These are phyloP conservation scores for Ursus arctos DNA, from an alignment of 2,113 vertebrate species.

Conservation along the genomic window DNA sequence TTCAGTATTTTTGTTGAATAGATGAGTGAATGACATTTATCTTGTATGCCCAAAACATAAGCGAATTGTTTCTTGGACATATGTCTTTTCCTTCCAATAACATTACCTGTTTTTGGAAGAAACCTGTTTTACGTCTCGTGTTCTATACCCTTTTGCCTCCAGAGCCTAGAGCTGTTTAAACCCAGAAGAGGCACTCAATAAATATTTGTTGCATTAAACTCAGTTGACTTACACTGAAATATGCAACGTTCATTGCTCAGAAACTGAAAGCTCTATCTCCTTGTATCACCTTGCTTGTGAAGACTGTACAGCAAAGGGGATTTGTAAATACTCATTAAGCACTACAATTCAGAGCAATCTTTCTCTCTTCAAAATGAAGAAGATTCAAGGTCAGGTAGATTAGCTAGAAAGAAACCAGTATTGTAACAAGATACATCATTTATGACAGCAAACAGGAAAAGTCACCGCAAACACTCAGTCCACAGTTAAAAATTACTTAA, in stretches of 20 bases:
- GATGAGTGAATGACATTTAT: neutral
- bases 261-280: neutral
- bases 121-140: neutral
- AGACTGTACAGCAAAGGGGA: neutral
- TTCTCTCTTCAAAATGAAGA: neutral
- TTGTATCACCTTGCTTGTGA: neutral
- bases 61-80: neutral
- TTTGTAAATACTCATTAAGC: neutral
- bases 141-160: neutral
- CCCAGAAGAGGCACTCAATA: neutral
- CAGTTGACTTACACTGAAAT: neutral
- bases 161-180: neutral
- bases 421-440: neutral
- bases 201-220: neutral
- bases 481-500: neutral
- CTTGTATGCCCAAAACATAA: neutral
- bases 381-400: neutral
- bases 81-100: neutral
- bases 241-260: neutral
- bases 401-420: neutral
- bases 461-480: neutral
- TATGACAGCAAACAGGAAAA: neutral
- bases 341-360: neutral
- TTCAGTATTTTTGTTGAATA: neutral
- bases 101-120: neutral